Conservation (phyloP, 2,113 vertebrate species). For the Furnarius figulus region DNA sequence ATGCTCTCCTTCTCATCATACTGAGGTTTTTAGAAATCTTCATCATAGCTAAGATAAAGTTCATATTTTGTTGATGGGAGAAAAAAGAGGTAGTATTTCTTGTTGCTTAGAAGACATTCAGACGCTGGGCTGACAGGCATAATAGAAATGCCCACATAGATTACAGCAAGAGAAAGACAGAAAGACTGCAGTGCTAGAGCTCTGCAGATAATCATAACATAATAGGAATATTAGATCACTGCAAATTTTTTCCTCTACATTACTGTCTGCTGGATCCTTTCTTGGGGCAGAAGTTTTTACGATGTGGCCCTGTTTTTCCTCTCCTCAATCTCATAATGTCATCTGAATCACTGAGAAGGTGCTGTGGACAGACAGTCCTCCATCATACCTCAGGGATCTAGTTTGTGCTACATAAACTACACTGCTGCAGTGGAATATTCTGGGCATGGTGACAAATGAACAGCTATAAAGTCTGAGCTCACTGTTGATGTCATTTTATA, state of each 20-base stretch:
- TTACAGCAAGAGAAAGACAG: background rate
- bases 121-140: background rate
- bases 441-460: background rate
- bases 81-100: background rate
- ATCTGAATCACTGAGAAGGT: background rate
- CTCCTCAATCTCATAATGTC: background rate
- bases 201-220: slow-evolving; percentile 12
- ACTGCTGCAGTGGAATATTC: background rate
- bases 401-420: background rate
- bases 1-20: background rate
- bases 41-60: background rate
- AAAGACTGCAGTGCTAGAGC: background rate
- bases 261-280: background rate
- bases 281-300: background rate
- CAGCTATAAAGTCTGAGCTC: background rate
- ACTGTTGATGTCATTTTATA: background rate
- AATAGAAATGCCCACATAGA: slow-evolving; percentile 42
- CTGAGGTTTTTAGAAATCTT: background rate
- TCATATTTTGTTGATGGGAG: background rate
- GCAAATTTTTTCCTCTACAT: background rate
- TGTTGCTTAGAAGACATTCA: background rate
- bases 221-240: slow-evolving; percentile 40
- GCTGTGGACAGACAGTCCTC: background rate
- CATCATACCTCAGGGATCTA: background rate
- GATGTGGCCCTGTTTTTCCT: background rate